phyloP scores from a whole-genome alignment of 2,113 vertebrate genomes.

The Telmatochromis sp. region DNA sequence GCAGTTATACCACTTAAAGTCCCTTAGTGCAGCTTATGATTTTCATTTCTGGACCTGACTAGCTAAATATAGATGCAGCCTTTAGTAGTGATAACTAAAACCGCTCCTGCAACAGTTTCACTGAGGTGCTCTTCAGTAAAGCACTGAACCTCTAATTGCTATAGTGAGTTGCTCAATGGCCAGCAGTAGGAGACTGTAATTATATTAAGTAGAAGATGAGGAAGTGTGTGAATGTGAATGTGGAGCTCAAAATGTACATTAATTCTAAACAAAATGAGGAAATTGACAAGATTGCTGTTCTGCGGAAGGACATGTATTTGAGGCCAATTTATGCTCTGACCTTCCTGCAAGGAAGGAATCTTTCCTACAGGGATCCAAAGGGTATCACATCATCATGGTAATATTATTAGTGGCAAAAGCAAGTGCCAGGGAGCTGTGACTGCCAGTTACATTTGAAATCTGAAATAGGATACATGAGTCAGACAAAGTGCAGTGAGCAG shows the following conservation, averaged over 20 bases:
- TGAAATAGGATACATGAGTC: not conserved
- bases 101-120: not conserved
- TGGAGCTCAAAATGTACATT: not conserved
- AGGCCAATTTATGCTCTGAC: not conserved
- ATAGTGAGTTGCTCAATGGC: not conserved
- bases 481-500: not conserved
- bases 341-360: not conserved
- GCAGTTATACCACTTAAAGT: not conserved
- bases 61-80: not conserved
- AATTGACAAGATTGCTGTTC: not conserved
- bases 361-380: constrained; percentile 11
- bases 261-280: not conserved
- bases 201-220: not conserved
- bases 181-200: not conserved
- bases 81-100: not conserved
- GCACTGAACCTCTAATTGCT: not conserved
- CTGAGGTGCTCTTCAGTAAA: not conserved
- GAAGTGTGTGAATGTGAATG: not conserved
- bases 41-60: not conserved
- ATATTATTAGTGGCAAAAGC: constrained; percentile 12
- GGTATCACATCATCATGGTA: constrained; percentile 26
- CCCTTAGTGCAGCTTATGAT: not conserved
- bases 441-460: not conserved
- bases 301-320: not conserved
- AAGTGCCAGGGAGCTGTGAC: not conserved